Conservation (phyloP, 1,140 invertebrate species). For the Drosophila erecta region DNA sequence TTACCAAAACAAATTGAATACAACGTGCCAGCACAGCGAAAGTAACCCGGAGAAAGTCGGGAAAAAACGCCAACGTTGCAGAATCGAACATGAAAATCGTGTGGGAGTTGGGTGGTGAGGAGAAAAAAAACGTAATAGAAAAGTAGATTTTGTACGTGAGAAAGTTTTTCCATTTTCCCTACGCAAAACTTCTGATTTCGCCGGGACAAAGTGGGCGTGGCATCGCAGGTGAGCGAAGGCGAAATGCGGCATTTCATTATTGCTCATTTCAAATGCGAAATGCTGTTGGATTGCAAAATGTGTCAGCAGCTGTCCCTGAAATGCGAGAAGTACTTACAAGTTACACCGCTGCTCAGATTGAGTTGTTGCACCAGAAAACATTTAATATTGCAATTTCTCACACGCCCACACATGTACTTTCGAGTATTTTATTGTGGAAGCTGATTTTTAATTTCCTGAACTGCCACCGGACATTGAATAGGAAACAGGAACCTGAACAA, state of each 20-base stretch:
- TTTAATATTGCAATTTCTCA: slow-evolving; percentile 33
- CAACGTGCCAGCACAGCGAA: slow-evolving; percentile 57
- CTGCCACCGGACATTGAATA: slow-evolving; percentile 32
- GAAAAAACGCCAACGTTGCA: slow-evolving; percentile 31
- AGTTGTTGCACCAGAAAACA: slow-evolving; percentile 31
- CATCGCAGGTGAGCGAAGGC: slow-evolving; percentile 23
- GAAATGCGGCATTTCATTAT: slow-evolving; percentile 48
- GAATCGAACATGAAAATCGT: slow-evolving; percentile 39
- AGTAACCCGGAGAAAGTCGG: slow-evolving; percentile 16
- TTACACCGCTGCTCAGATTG: slow-evolving; percentile 37
- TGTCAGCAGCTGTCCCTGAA: slow-evolving; percentile 60
- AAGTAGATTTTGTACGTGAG: slow-evolving; percentile 76
- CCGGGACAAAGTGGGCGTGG: slow-evolving; percentile 25
- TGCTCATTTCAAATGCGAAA: slow-evolving; percentile 69
- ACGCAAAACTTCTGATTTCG: slow-evolving; percentile 63
- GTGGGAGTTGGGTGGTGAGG: slow-evolving; percentile 4
- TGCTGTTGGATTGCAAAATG: slow-evolving; percentile 45
- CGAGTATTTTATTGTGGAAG: slow-evolving; percentile 30
- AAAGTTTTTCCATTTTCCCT: slow-evolving; percentile 81
- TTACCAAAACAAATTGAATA: slow-evolving; percentile 82
- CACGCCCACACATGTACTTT: slow-evolving; percentile 7
- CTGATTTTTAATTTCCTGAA: slow-evolving; percentile 71
- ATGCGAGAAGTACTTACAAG: slow-evolving; percentile 30
- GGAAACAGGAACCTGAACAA: slow-evolving; percentile 18
- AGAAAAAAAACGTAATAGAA: slow-evolving; percentile 71